Base-by-base conservation (phyloP, 2,888 invertebrate genomes). In the Caenorhabditis imperialis region DNA sequence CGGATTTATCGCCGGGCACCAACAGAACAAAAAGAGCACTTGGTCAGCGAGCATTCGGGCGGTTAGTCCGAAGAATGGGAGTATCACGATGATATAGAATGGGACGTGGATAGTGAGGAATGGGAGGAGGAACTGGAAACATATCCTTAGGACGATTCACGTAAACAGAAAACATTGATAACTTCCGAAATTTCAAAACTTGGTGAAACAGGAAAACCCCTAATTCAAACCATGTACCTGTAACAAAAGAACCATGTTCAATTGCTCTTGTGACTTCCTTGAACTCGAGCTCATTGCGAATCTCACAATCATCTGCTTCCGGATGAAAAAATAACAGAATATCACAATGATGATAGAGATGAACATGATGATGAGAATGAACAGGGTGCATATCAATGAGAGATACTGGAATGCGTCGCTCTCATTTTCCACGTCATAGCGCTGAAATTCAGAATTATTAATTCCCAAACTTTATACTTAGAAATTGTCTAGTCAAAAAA, bases 1-100 rank as follows among this genome's bases (percentile, higher is more conserved):
- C 6, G 75, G 63, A 35, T 75, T 63, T 47, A 75, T 70, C 0
- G 70, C 57, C 3, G 75, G 75, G 38, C 70, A 65, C 75, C 75
- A 75, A 22, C 57, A 57, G 50, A 70, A 75, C 3, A 75, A 44
- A 25, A 40, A 65, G 5, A 61, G 70, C 0, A 65, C 14, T 23
- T 37, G 35, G n/a, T 47, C 58, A 14, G 69, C 44, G 6, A 65
- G 44, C 18, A 47, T 23, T 33, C 45, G 7, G 14, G 53, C 42
- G 10, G 58, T 33, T 14, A 65, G 14, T 16, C 47, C 58, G 25
- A 75, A 48, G 27, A 70, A 60, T 23, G 75, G 75, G 12, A 60
- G 37, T 14, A 65, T 48, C 14, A 63, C 54, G n/a, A 44, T 53
- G 30, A 63, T 57, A 54, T 70, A 75, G 58, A 70, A 75, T 4